Conservation (phyloP, 2,888 invertebrate species). For the Ptychoptera contaminata region DNA sequence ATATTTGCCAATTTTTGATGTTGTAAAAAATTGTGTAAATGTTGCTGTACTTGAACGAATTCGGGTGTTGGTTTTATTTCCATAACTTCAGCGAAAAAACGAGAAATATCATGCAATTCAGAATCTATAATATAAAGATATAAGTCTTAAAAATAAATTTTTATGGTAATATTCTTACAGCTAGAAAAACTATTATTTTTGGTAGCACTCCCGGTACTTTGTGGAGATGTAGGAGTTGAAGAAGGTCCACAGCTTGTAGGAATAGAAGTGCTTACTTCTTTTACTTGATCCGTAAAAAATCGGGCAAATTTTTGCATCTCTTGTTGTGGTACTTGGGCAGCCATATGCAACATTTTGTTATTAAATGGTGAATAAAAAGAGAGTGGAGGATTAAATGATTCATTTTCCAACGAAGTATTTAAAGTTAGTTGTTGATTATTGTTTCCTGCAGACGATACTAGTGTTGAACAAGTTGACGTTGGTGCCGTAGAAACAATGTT, state of each 20-base stretch:
- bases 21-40: conserved; percentile 12
- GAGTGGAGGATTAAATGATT: conserved; percentile 18
- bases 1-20: too few relatives aligned
- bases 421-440: conserved; percentile 12
- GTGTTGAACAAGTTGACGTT: conserved; percentile 11
- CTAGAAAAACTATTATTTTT: conserved; percentile 6
- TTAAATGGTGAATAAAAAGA: conserved; percentile 19
- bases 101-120: conserved; percentile 20
- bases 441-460: conserved; percentile 13
- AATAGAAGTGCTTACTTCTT: conserved; percentile 27
- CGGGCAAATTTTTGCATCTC: conserved; percentile 20
- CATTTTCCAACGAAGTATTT: conserved; percentile 12
- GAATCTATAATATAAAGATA: conserved; percentile 9
- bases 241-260: conserved; percentile 12
- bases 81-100: conserved; percentile 20
- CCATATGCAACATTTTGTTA: conserved; percentile 24
- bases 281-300: conserved; percentile 30
- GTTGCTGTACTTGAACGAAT: conserved; percentile 26
- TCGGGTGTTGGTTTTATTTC: conserved; percentile 22
- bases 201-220: conserved; percentile 10
- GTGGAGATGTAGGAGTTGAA: conserved; percentile 20
- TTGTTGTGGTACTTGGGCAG: conserved; percentile 22
- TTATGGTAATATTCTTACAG: not conserved
- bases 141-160: too few relatives aligned
- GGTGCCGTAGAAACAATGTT: conserved; percentile 8